phyloP scores from a whole-genome alignment of 1,140 invertebrate species.

The Drosophila seguyi region DNA sequence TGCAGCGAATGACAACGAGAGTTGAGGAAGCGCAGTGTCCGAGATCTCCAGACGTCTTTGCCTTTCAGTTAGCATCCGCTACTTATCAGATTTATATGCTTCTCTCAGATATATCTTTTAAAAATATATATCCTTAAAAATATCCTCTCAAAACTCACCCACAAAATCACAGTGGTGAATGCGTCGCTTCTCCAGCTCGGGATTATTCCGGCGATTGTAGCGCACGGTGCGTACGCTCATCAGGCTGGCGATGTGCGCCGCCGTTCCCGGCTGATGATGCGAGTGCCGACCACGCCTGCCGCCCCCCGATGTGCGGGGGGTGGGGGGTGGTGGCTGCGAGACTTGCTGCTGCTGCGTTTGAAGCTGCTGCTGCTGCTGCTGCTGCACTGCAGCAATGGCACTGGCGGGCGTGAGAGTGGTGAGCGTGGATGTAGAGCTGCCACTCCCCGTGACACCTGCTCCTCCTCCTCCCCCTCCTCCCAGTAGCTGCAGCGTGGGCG shows the following conservation, averaged over 20 bases:
- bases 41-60: background rate
- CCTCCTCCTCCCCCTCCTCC: constrained; percentile 46
- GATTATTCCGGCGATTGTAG: constrained; percentile 97
- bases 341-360: constrained; percentile 27
- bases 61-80: background rate
- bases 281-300: constrained; percentile 64
- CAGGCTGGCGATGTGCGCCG: constrained; percentile 77
- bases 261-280: constrained; percentile 73
- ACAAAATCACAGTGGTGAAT: constrained; percentile 98
- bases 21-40: constrained; percentile 26
- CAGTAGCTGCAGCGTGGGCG: constrained; percentile 55
- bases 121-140: background rate
- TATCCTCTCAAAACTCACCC: constrained; percentile 87
- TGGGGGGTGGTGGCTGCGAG: constrained; percentile 67
- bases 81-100: background rate
- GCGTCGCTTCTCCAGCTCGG: constrained; percentile 96
- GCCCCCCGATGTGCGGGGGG: constrained; percentile 57
- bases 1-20: constrained; percentile 59
- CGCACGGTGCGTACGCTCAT: constrained; percentile 84
- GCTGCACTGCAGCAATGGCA: constrained; percentile 30
- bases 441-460: constrained; percentile 11
- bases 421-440: constrained; percentile 57
- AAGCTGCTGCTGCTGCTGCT: constrained; percentile 32
- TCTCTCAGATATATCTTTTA: background rate
- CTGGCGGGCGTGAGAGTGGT: constrained; percentile 69